Base-by-base conservation (phyloP, 2,888 invertebrate species). In the Melipona beecheii region DNA sequence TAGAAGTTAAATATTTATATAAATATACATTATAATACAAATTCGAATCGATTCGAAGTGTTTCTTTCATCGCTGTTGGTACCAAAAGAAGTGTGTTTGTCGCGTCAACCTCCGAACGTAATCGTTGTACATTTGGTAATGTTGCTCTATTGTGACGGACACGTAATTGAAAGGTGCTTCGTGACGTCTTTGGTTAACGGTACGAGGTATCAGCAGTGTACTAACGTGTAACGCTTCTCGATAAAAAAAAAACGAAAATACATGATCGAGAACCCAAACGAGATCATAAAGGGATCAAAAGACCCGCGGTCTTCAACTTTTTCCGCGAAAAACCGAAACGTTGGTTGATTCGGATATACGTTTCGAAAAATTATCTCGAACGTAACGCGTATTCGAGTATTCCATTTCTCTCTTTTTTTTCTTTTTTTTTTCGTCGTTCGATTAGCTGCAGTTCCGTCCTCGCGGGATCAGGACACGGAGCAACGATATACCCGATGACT, bases 141-240 rank as follows among this genome's bases (percentile, higher is more conserved):
- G 86, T 86, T 87, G 90, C 81, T 86, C 81, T 80, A 65, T 81
- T 88, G 81, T 78, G 81, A 87, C 65, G 71, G 17, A 65, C 72
- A 68, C 80, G 82, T 81, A 75, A 84, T 78, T 68, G 31, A 81
- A 86, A 81, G 77, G 80, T 83, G 88, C 89, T 91, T 92, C 90
- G 90, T 91, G 90, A 88, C 87, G 91, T 91, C 86, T 86, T 81
- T 92, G 87, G 87, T 84, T 88, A 77, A 84, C 68, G 82, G 82
- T 69, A 74, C 85, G 56, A 72, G 78, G 85, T 75, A 77, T 71
- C 69, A 43, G 84, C 84, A 80, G 49, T 79, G 70, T 84, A 81
- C 70, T 75, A 79, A 71, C 80, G 68, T 9, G 43, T 71, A 76
- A 84, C 15, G 78, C 65, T 86, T 84, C 11, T 54, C 60, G 65